phyloP scores from a whole-genome alignment of 2,888 invertebrate species.

The Tanypteryx hageni region DNA sequence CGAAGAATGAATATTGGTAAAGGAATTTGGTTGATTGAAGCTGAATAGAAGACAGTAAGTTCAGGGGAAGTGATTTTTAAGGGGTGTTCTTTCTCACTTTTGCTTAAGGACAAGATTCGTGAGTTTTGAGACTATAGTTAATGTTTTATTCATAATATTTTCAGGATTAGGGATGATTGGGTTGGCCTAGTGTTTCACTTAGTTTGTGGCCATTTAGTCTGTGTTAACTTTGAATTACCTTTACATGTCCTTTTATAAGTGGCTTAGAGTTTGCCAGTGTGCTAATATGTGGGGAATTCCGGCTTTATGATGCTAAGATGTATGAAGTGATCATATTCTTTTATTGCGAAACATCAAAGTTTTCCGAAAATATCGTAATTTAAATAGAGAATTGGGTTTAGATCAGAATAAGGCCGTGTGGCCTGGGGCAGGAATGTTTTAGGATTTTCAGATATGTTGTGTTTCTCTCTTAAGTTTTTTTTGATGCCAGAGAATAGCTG shows the following conservation, averaged over 20 bases:
- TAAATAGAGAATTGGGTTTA: neutral
- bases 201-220: neutral
- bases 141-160: neutral
- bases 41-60: constrained; percentile 63
- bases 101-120: constrained; percentile 24
- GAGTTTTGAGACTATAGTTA: constrained; percentile 12
- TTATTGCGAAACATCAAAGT: constrained; percentile 46
- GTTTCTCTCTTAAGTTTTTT: constrained; percentile 26
- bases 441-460: constrained; percentile 17
- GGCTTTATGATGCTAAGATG: constrained; percentile 47
- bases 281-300: constrained; percentile 32
- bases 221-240: constrained; percentile 15
- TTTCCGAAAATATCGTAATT: neutral
- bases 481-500: constrained; percentile 3
- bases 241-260: constrained; percentile 34
- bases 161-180: constrained; percentile 39
- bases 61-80: constrained; percentile 38
- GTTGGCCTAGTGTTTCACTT: neutral
- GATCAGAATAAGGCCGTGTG: neutral
- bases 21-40: constrained; percentile 60
- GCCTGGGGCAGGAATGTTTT: neutral
- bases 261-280: constrained; percentile 53
- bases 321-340: constrained; percentile 64
- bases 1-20: constrained; percentile 58
- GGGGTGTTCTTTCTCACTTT: constrained; percentile 39